Evolutionary conservation across 2,888 invertebrate species (phyloP), one percentile per base, ranked within the genome.

Genomic region (Tryphoninae sp.): DNA sequence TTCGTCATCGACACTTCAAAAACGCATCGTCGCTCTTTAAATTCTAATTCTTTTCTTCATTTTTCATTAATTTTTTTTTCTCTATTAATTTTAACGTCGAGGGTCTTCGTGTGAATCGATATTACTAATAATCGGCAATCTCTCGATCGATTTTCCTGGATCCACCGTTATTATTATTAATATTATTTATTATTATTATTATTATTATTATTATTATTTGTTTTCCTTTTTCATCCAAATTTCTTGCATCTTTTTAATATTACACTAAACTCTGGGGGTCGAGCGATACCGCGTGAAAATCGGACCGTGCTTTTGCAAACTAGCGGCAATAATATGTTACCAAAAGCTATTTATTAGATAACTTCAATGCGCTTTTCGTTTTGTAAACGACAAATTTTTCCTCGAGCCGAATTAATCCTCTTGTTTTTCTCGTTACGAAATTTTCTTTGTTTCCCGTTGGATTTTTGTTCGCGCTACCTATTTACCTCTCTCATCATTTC

Each of bases 331-430:
- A 89, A 88, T 89, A 88, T 84, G 83, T 89, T 89, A 90, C 88
- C 89, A 89, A 90, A 89, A 90, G 90, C 90, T 90, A 89, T 89
- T 89, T 73, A 81, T 77, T 51, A 86, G 86, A 88, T 89, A 89
- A 86, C 83, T 84, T 84, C 88, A 83, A 89, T 87, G 88, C 88
- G 87, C 86, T 86, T 86, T 89, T 88, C 13, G 33, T 11, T 59
- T 16, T 49, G 86, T 83, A 81, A 83, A 84, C 80, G 6, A 33
- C 6, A 84, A 80, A 77, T 84, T 83, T 79, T 81, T 80, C 83
- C 84, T 62, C 19, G 16, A 58, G 51, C n/a, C 59, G 26, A 33
- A 62, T 53, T 19, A 19, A 19, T 19, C 19, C 19, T 80, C 73
- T 80, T 69, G 64, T 53, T 69, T 69, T 67, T 86, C 2, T 11